Percentiles rank a stretch among this genome's conserved stretches.
Conservation (phyloP, 2,888 invertebrate species). For the Deroplatys truncata region DNA sequence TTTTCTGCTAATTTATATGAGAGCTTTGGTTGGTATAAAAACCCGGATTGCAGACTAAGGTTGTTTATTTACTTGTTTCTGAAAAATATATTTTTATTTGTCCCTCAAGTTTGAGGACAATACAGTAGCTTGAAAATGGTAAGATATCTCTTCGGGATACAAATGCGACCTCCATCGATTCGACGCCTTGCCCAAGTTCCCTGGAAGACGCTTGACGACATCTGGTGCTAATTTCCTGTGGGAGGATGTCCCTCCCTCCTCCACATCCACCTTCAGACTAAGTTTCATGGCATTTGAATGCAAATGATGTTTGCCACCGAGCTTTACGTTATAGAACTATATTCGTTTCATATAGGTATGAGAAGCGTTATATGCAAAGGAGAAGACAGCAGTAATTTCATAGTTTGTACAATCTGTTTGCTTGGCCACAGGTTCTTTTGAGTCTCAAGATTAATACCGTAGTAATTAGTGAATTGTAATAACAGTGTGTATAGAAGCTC, state of each 20-base stretch:
- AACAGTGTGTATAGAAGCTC: not conserved
- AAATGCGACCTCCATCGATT: not conserved
- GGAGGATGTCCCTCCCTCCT: not conserved
- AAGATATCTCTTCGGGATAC: not conserved
- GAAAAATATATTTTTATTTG: too few relatives aligned
- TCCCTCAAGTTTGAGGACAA: not conserved
- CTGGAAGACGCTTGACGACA: not conserved
- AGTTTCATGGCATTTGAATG: not conserved
- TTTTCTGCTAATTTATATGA: too few relatives aligned
- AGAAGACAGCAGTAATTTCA: not conserved
- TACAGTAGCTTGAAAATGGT: not conserved
- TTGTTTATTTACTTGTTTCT: too few relatives aligned
- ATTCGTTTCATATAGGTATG: not conserved
- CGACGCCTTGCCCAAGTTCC: not conserved
- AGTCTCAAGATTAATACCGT: not conserved
- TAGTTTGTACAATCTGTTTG: not conserved
- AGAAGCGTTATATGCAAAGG: not conserved
- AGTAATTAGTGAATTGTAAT: not conserved
- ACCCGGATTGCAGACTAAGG: too few relatives aligned
- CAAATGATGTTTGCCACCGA: not conserved
- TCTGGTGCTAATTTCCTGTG: constrained; percentile 1
- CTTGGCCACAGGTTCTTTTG: not conserved
- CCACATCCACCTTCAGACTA: not conserved
- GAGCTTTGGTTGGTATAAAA: too few relatives aligned
- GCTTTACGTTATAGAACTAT: not conserved